Evolutionary conservation across 2,888 invertebrate genomes (phyloP), one percentile per base, ranked within the genome.

Genomic region (Meghimatium bilineatum): DNA sequence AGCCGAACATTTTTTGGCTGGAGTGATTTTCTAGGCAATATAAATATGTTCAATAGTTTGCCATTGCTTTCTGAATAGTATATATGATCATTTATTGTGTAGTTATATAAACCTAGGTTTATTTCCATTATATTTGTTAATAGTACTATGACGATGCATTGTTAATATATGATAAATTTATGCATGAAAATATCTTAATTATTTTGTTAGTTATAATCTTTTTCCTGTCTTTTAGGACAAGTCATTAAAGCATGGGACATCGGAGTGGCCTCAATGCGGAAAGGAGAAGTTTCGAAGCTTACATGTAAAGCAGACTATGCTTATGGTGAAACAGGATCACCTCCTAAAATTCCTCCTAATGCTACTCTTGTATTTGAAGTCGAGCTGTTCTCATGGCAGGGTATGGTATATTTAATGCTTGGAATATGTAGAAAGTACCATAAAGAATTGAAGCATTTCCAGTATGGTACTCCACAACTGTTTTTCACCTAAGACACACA

Each of bases 231-330:
- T 92, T 36, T 89, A 97, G 97, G 96, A 0, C 94, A 94, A 80
- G 98, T 98, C 0, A 98, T 99, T 87, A 97, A 97, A 94, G 98
- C 96, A 94, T 99, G 98, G 97, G 99, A 99, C 91, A 95, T 97
- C 88, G 98, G 98, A 49, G 96, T 99, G 29, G 96, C 97, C 0
- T 96, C 97, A 0, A 99, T 99, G 99, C 97, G 96, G 93, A 96
- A 96, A 89, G 97, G 97, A 0, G 98, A 99, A 94, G 95, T 96
- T 80, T 96, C 97, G 76, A 94, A 96, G 80, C 94, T 99, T 78
- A 97, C 96, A 0, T 97, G 98, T 94, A 96, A 96, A 79, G 95
- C 98, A 0, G 96, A 97, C 85, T 99, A 98, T 94, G 99, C 97
- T 0, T 99, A 99, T 92, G 98, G 98, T 10, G 95, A 95, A 87